phyloP scores from a whole-genome alignment of 2,797 vertebrate species.

The Enteromius paludinosus region DNA sequence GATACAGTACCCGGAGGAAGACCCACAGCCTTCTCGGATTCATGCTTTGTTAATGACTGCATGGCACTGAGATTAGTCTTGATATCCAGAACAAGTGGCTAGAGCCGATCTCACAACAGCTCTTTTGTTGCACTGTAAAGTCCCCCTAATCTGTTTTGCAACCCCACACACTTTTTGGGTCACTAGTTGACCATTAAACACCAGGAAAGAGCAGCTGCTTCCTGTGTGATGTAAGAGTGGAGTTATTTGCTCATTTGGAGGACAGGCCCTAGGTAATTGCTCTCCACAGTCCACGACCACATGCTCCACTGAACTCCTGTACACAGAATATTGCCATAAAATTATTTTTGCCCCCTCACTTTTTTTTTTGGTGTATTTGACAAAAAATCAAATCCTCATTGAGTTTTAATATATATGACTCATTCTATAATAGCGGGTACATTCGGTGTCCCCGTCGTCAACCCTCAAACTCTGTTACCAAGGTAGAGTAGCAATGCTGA shows the following conservation, averaged over 20 bases:
- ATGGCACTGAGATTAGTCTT: slow-evolving; percentile 47
- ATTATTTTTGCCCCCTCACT: slow-evolving; percentile 18
- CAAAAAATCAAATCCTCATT: background rate
- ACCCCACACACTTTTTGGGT: slow-evolving; percentile 64
- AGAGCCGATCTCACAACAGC: slow-evolving; percentile 51
- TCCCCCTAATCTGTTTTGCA: slow-evolving; percentile 68
- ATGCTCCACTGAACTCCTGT: slow-evolving; percentile 32
- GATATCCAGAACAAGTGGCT: slow-evolving; percentile 53
- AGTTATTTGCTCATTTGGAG: slow-evolving; percentile 70
- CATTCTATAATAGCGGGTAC: too few species aligned
- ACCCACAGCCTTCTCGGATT: slow-evolving; percentile 6
- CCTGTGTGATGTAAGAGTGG: slow-evolving; percentile 78
- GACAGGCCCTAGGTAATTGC: slow-evolving; percentile 63
- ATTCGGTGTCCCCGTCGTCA: too few species aligned
- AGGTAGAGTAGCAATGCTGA: too few species aligned
- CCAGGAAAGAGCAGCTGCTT: slow-evolving; percentile 75
- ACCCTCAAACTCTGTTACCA: too few species aligned
- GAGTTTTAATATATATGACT: background rate
- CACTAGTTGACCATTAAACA: slow-evolving; percentile 63
- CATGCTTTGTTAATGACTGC: slow-evolving; percentile 40
- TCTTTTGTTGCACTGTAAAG: slow-evolving; percentile 63
- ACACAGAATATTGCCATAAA: slow-evolving; percentile 18
- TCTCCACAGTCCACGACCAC: slow-evolving; percentile 51
- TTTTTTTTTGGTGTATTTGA: background rate
- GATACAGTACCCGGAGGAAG: background rate